Percentiles rank a stretch among this genome's conserved stretches.
These are phyloP conservation scores for Isichthys henryi DNA, from an alignment of 2,113 vertebrate species.

Conservation along the genomic window DNA sequence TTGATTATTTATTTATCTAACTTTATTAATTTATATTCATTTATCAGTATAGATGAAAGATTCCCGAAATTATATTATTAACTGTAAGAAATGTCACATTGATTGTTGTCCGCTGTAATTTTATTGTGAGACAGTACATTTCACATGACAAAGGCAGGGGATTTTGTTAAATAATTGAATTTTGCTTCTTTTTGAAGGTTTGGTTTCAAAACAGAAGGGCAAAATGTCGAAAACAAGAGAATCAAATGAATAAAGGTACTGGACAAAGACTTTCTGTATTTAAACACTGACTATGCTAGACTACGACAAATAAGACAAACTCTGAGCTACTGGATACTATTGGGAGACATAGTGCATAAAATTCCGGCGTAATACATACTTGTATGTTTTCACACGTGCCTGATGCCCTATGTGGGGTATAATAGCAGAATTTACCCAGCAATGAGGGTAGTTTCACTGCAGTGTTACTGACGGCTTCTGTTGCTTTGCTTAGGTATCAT, in stretches of 20 bases:
- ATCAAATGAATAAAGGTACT: slow-evolving; percentile 97
- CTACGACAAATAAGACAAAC: background rate
- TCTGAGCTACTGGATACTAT: background rate
- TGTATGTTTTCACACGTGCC: background rate
- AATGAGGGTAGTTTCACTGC: background rate
- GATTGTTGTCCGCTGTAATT: background rate
- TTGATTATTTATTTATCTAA: background rate
- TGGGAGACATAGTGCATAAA: background rate
- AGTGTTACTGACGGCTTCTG: background rate
- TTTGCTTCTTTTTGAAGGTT: slow-evolving; percentile 60
- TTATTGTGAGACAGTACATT: background rate
- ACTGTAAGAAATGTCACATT: background rate
- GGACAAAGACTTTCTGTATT: background rate
- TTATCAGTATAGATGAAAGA: background rate
- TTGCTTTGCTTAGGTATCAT: slow-evolving; percentile 75
- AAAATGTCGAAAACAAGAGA: slow-evolving; percentile 94
- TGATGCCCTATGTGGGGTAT: background rate
- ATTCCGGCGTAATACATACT: background rate
- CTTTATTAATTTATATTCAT: background rate
- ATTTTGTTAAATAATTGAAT: slow-evolving; percentile 2
- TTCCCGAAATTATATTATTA: background rate
- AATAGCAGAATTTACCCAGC: background rate
- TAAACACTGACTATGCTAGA: background rate
- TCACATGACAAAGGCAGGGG: background rate
- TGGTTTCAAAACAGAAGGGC: slow-evolving; percentile 98